Percentiles rank a stretch among this genome's conserved stretches.
Conservation (phyloP, 2,113 vertebrate genomes). For the Phrynosoma platyrhinos region DNA sequence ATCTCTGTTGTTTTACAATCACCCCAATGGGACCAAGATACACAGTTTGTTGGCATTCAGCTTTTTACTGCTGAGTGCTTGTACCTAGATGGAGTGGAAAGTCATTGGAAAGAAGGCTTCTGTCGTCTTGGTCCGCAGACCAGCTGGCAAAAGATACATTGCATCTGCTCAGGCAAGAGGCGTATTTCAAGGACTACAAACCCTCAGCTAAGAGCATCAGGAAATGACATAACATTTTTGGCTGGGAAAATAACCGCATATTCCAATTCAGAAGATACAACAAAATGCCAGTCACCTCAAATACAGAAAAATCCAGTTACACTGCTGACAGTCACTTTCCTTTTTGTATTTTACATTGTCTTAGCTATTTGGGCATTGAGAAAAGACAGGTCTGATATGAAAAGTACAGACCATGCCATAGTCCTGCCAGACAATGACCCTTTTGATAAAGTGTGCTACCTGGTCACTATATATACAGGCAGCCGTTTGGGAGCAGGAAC, state of each 20-base stretch:
- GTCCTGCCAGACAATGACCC: conserved; percentile 75
- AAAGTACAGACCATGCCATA: conserved; percentile 49
- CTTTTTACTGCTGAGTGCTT: conserved; percentile 72
- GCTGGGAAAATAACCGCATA: conserved; percentile 62
- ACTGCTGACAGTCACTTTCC: conserved; percentile 59
- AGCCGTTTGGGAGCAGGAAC: conserved; percentile 72
- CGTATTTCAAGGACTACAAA: accelerated
- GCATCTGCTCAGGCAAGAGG: conserved; percentile 47
- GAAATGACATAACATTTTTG: conserved; percentile 55
- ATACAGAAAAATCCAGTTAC: conserved; percentile 65
- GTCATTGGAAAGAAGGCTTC: conserved; percentile 52
- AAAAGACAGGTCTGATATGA: conserved; percentile 66
- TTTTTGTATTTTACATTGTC: conserved; percentile 47
- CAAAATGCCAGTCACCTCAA: conserved; percentile 29
- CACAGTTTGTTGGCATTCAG: conserved; percentile 51
- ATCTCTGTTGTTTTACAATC: conserved; percentile 57
- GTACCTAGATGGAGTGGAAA: conserved; percentile 60
- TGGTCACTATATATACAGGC: conserved; percentile 79
- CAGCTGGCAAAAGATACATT: conserved; percentile 68
- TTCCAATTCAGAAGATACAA: conserved; percentile 69
- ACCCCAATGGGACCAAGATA: conserved; percentile 21
- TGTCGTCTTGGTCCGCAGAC: conserved; percentile 69
- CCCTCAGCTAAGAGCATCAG: accelerated
- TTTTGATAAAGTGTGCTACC: conserved; percentile 67
- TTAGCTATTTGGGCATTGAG: conserved; percentile 71